These are phyloP conservation scores for Tetrapedia diversipes DNA, from an alignment of 2,888 invertebrate genomes.

Conservation along the genomic window DNA sequence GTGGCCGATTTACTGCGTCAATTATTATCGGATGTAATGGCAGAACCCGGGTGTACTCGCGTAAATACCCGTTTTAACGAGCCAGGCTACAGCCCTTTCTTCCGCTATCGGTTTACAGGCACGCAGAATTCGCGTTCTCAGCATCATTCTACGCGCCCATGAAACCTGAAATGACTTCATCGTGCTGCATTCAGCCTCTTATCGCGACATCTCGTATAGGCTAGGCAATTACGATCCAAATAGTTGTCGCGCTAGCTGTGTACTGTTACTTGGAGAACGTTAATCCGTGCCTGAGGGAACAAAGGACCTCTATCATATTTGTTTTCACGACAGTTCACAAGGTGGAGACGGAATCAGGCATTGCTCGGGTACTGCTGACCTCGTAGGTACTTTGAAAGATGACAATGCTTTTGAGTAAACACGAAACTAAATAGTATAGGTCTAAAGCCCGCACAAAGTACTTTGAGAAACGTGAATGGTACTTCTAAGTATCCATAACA, in stretches of 20 bases:
- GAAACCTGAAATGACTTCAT: slow-evolving; percentile 23
- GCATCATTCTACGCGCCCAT: slow-evolving; percentile 1
- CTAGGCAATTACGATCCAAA: slow-evolving; percentile 41
- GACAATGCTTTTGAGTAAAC: no score
- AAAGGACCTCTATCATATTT: slow-evolving; percentile 22
- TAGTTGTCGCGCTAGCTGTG: neutral
- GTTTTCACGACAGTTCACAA: no score
- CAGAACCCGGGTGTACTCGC: neutral
- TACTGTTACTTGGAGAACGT: slow-evolving; percentile 10
- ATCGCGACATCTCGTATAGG: slow-evolving; percentile 28
- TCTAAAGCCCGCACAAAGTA: no score
- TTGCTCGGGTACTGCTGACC: no score
- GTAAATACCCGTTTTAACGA: slow-evolving; percentile 29
- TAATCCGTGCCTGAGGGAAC: slow-evolving; percentile 5
- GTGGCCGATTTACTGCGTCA: slow-evolving; percentile 14
- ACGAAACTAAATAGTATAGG: no score
- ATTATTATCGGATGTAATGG: slow-evolving; percentile 13
- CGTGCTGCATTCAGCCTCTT: slow-evolving; percentile 1
- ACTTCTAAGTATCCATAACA: no score
- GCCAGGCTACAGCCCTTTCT: neutral
- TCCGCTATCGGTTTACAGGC: neutral
- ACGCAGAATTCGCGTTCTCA: neutral
- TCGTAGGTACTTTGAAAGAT: no score
- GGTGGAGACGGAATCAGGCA: no score
- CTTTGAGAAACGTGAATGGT: no score